Base-by-base conservation (phyloP, 2,888 invertebrate genomes). In the Leucoma salicis region DNA sequence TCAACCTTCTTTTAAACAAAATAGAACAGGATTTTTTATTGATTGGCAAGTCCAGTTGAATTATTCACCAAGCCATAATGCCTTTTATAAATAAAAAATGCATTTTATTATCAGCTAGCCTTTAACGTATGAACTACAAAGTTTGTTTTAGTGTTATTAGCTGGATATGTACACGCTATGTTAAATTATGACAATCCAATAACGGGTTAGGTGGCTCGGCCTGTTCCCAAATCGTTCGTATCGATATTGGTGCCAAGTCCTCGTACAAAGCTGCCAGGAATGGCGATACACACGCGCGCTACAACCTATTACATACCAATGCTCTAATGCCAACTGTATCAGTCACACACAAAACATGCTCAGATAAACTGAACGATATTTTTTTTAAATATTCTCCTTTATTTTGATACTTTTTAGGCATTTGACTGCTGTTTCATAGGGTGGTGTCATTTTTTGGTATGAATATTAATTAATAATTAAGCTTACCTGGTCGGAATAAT, bases 171-270 rank as follows among this genome's bases (percentile, higher is more conserved):
- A 77, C 73, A 74, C 49, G 74, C 68, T 61, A 77, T 78, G 78
- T 76, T 80, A 80, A 86, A 81, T 86, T 83, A 87, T 85, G 83
- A 85, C 83, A 84, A 83, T 78, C 82, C 85, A 82, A 85, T 88
- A 87, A 80, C 79, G 74, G 76, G 78, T 73, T 83, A 78, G 83
- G 81, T 82, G 49, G 58, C 57, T 78, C 75, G 82, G 82, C 76
- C 63, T 66, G 75, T 57, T 66, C 80, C 84, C 82, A 85, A 87
- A 88, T 85, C 79, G 82, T 82, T 64, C 71, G 76, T 72, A 74
- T 76, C 77, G 78, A 70, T 57, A 59, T 61, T 51, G 72, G 68
- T 86, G 85, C 88, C 87, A 88, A 86, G 75, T 84, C 64, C 64
- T 64, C 49, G 67, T 63, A 68, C 70, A 68, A 66, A 69, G 67